phyloP scores from a whole-genome alignment of 2,888 invertebrate genomes.

The Polylopha cassiicola region DNA sequence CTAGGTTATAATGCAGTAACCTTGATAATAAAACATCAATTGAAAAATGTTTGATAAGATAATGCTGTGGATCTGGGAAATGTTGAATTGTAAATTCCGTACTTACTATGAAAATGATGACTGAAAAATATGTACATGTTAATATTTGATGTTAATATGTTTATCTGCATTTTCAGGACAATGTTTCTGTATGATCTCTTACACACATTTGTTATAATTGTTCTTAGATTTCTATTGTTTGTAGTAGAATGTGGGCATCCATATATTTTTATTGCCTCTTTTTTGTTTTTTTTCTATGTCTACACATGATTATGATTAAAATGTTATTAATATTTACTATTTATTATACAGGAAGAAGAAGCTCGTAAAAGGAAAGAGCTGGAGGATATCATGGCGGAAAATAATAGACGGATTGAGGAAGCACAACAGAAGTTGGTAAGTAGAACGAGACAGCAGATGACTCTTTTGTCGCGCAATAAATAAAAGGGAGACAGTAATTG shows the following conservation, averaged over 20 bases:
- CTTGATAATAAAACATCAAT: slow-evolving; percentile 2
- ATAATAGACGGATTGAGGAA: slow-evolving; percentile 98
- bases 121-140: too few species aligned
- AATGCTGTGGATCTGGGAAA: too few species aligned
- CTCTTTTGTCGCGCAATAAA: too few species aligned
- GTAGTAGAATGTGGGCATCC: slow-evolving; percentile 10
- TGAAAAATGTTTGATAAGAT: slow-evolving; percentile 5
- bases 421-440: slow-evolving; percentile 96
- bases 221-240: slow-evolving; percentile 7
- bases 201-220: too few species aligned
- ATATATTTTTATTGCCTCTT: slow-evolving; percentile 11
- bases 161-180: too few species aligned
- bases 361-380: slow-evolving; percentile 95
- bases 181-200: too few species aligned
- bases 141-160: too few species aligned
- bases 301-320: slow-evolving; percentile 26
- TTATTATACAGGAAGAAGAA: slow-evolving; percentile 96
- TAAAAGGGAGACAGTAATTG: too few species aligned
- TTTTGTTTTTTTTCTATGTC: slow-evolving; percentile 28
- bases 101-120: neutral
- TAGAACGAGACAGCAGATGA: slow-evolving; percentile 25
- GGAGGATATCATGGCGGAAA: slow-evolving; percentile 97
- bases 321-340: slow-evolving; percentile 58
- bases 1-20: slow-evolving; percentile 32
- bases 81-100: slow-evolving; percentile 1